Evolutionary conservation across 2,888 invertebrate genomes (phyloP).

Genomic region (Empis stercorea): DNA sequence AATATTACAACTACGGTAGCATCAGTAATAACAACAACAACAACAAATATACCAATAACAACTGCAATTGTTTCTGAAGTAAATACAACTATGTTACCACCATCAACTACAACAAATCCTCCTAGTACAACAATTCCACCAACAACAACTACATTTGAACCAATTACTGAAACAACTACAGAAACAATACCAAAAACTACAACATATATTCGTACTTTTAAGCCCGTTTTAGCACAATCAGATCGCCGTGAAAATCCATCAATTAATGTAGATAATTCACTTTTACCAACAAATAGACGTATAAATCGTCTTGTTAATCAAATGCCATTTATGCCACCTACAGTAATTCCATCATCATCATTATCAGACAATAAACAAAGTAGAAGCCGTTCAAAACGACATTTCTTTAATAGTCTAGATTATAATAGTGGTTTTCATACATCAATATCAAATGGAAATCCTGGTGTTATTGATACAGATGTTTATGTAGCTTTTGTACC

Average conservation of each 20-base stretch:
- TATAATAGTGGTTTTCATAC: no score
- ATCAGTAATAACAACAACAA: slow-evolving; percentile 11
- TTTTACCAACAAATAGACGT: no score
- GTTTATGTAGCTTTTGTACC: slow-evolving; percentile 19
- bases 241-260: neutral
- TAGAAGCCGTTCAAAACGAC: no score
- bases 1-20: neutral
- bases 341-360: no score
- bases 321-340: no score
- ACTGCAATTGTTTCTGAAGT: slow-evolving; percentile 9
- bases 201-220: slow-evolving; percentile 1
- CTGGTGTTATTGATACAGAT: slow-evolving; percentile 23
- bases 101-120: neutral
- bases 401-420: no score
- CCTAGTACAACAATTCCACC: slow-evolving; percentile 10
- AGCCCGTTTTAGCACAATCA: slow-evolving; percentile 8
- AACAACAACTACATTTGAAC: slow-evolving; percentile 17
- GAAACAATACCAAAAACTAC: slow-evolving; percentile 9
- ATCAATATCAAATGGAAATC: no score
- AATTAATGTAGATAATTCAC: slow-evolving; percentile 2
- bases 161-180: slow-evolving; percentile 15
- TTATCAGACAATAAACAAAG: no score
- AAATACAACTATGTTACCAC: neutral
- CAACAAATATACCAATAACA: slow-evolving; percentile 18
- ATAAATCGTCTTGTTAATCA: no score